Evolutionary conservation across 2,113 vertebrate genomes (phyloP), one percentile per base, ranked within the genome.

Genomic region (Epinephelus moara): DNA sequence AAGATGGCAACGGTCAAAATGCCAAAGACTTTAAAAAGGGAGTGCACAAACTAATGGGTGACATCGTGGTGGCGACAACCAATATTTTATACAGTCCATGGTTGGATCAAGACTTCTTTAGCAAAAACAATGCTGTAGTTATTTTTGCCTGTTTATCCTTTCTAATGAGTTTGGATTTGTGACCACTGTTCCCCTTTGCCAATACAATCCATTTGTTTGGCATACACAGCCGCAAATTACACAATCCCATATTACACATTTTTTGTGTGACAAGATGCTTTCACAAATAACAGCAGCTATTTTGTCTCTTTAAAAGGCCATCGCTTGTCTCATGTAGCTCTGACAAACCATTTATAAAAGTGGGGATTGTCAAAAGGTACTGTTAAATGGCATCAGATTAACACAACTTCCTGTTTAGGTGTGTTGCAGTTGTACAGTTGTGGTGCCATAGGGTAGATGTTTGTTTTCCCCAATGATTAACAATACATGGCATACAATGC

Each of bases 201-300:
- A 63, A 56, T 64, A 52, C 49, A 50, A 23, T 69, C 49, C 1
- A 3, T 47, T 70, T 42, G 17, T 53, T 53, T 40, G 76, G 30
- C 47, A 62, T 45, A 7, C 53, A 19, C 30, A 78, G 8, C 12
- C 67, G 10, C 13, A 42, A 47, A 52, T 42, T 50, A 37, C 62
- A 69, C 21, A 42, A 37, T 10, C 42, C 42, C 42, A 45, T 45
- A 45, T 45, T 45, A 45, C 42, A 45, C 42, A 45, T 9, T 15
- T 73, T 66, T 37, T 63, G 7, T 42, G 33, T 42, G 60, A 23
- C 49, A 27, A 14, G 73, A 45, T 53, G 25, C 49, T 53, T 33
- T 27, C 27, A 33, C 18, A 53, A 52, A n/a, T n/a, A 30, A 60
- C 70, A 33, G 56, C 42, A 61, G 70, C 37, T 72, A 59, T 47